Evolutionary conservation across 2,888 invertebrate species (phyloP), one percentile per base, ranked within the genome.

Genomic region (Chromoteleia sp.): DNA sequence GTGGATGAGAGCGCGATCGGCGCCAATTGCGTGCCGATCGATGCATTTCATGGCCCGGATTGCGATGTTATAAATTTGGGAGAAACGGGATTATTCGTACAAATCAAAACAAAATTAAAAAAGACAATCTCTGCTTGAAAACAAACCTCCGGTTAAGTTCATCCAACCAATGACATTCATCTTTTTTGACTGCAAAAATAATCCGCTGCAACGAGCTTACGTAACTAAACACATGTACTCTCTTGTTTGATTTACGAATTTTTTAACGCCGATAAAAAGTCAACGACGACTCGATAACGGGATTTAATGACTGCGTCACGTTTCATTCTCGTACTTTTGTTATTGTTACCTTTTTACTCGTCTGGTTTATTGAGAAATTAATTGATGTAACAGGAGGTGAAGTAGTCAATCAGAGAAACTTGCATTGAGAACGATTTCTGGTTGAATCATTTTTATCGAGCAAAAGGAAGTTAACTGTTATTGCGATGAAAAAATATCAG

Each of bases 131-230:
- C 39, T 50, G 59, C 15, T 71, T 71, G 59, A 71, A 17, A 7
- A 50, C 25, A 17, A 25, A 59, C 71, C 59, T 71, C 71, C 59
- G 17, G n/a, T 71, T 50, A 21, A 17, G 5, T 17, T 19, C 10
- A 50, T n/a, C 8, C 33, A 48, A 75, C 63, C 67, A 67, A 74
- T 74, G 58, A 58, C 68, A 68, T 76, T 76, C 68, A 52, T 50
- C 33, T 48, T 25, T 43, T 21, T 29, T 15, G 45, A 33, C 15
- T 50, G 33, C n/a, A 61, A 33, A 67, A 48, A 45, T 58, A 41
- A 45, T 58, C 70, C 3, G 14, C 39, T 39, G 39, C 17, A 29
- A 48, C 5, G 30, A 50, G 21, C 21, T 63, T 74, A 45, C 19
- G 39, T 52, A 59, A 73, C 50, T 41, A 12, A 45, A 54, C 56